Evolutionary conservation across 2,888 invertebrate species (phyloP).

Genomic region (Lasioglossum zephyrum): DNA sequence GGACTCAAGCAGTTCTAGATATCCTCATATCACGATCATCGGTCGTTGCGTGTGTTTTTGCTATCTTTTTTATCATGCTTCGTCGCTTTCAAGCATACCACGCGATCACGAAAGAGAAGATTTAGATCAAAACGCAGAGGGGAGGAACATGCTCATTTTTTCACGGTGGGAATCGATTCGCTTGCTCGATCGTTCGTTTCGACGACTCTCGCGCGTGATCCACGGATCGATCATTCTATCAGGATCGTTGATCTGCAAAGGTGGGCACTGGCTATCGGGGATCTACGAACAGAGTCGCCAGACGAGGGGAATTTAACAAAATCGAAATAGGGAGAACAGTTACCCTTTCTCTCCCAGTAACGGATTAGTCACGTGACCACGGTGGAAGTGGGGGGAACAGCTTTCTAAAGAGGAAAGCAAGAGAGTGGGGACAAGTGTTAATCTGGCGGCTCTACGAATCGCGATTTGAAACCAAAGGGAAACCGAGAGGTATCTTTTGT

Average conservation of each 20-base stretch:
- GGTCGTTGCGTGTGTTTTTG: not conserved
- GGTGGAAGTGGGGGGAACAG: too few species aligned
- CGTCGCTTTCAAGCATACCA: constrained; percentile 12
- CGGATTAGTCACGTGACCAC: too few species aligned
- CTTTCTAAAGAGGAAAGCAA: too few species aligned
- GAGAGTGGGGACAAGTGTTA: too few species aligned
- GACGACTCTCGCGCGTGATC: too few species aligned
- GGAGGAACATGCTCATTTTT: not conserved
- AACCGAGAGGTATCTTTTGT: not conserved
- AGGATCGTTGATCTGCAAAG: not conserved
- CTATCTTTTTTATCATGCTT: constrained; percentile 38
- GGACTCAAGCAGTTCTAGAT: constrained; percentile 74
- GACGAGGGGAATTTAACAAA: too few species aligned
- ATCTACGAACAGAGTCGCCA: not conserved
- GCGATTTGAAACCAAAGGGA: not conserved
- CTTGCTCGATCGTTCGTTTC: too few species aligned
- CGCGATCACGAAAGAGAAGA: not conserved
- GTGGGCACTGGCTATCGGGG: not conserved
- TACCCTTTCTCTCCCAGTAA: too few species aligned
- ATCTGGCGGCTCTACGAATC: not conserved
- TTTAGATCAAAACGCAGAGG: not conserved
- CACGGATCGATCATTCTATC: not conserved
- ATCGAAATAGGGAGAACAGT: too few species aligned
- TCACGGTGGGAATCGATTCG: too few species aligned
- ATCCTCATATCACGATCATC: constrained; percentile 35